Base-by-base conservation (phyloP, 2,797 vertebrate species). In the Pipistrellus nathusii region DNA sequence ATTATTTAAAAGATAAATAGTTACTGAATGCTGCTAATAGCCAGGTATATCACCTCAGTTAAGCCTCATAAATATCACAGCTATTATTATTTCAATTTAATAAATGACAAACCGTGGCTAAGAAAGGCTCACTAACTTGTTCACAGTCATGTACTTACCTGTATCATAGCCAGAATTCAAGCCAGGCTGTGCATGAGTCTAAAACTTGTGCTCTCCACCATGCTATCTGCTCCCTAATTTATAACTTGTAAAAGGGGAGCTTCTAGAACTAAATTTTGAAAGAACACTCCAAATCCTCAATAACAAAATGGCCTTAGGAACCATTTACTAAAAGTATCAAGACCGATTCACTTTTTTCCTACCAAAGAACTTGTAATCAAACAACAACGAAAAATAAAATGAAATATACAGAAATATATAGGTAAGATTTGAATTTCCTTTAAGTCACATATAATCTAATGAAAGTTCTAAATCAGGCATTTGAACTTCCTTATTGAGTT, bases 391-490 rank as follows among this genome's bases (percentile, higher is more conserved):
- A 46, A 85, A 66, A 84, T 38, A 94, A 41, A 88, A 76, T 76
- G 30, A 88, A 80, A 32, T 68, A 48, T 51, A 57, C 76, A 32
- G 76, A 85, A 81, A 62, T 86, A 81, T n/a, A 86, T 15, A 94
- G 69, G 55, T 81, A 48, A 75, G 48, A 94, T 59, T 75, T 75
- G 18, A 64, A 21, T 35, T 85, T 55, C 72, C 73, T 89, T 92
- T 85, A 85, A 89, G 71, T 85, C 30, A 85, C 48, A 23, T n/a
- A 15, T 89, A 51, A 66, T 72, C 72, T 90, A 88, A 68, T 75
- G 76, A 18, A 77, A 89, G 48, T 71, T 51, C 35, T 90, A 85
- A 72, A 38, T 59, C 46, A 82, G 78, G 41, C 72, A 51, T 80
- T 78, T 48, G 35, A 14, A 85, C 55, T 51, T 71, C n/a, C 73